A percentile compares a stretch with the other conserved stretches of the same genome.
Evolutionary conservation across 2,888 invertebrate genomes (phyloP).

Genomic region (Dendrolimus pini): DNA sequence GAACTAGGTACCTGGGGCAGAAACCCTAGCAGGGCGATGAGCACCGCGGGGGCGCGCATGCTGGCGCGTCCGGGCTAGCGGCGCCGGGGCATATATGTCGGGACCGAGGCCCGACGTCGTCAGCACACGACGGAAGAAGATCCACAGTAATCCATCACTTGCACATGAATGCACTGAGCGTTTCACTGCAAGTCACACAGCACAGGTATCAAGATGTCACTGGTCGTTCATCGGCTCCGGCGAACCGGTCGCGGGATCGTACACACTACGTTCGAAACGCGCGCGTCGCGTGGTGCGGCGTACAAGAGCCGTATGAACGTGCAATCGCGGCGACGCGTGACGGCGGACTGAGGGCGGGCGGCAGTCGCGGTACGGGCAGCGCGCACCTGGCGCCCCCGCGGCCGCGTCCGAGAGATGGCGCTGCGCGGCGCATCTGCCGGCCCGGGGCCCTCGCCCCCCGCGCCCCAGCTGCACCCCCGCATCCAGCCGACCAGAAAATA

Average conservation of each 20-base stretch:
- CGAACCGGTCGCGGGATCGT: conserved; percentile 67
- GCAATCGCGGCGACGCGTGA: conserved; percentile 62
- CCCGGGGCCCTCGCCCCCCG: conserved; percentile 30
- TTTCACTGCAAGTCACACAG: conserved; percentile 73
- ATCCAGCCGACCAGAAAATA: conserved; percentile 63
- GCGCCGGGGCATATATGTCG: conserved; percentile 70
- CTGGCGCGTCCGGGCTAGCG: conserved; percentile 70
- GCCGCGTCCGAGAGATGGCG: conserved; percentile 64
- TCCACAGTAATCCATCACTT: conserved; percentile 73
- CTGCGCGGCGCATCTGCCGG: conserved; percentile 71
- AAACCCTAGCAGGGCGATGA: conserved; percentile 75
- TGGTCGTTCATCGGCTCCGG: conserved; percentile 63
- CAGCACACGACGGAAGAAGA: conserved; percentile 52
- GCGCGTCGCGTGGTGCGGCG: conserved; percentile 65
- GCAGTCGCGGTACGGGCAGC: conserved; percentile 62
- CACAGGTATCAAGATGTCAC: conserved; percentile 69
- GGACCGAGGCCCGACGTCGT: conserved; percentile 55
- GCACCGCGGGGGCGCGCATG: conserved; percentile 74
- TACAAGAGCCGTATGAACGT: conserved; percentile 50
- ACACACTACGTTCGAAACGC: conserved; percentile 72
- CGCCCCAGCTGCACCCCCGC: conserved; percentile 25
- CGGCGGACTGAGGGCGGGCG: conserved; percentile 72
- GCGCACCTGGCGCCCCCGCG: conserved; percentile 56
- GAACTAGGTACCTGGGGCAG: conserved; percentile 71
- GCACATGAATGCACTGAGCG: conserved; percentile 66